Evolutionary conservation across 1,140 invertebrate species (phyloP).

Genomic region (Mizuhopecten yessoensis): DNA sequence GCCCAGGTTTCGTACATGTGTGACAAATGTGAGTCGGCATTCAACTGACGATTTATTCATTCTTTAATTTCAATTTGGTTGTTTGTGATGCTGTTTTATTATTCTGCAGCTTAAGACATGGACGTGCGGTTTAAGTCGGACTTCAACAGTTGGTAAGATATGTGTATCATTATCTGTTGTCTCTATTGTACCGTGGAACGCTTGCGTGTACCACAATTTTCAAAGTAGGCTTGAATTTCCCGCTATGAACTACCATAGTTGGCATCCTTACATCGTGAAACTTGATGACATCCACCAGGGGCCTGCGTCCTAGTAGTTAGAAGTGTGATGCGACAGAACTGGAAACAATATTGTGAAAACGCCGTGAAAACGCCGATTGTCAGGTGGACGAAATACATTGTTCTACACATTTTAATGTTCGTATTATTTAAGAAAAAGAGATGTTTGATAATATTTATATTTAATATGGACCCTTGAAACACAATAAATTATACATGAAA

Average conservation of each 20-base stretch:
- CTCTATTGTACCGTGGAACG: neutral
- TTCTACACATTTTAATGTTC: neutral
- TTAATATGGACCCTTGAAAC: neutral
- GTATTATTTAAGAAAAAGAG: neutral
- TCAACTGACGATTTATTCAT: neutral
- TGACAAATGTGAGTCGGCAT: neutral
- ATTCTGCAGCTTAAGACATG: neutral
- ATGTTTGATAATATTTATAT: conserved; percentile 31
- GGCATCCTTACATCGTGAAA: neutral
- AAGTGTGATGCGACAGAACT: too few species aligned
- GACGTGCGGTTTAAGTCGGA: neutral
- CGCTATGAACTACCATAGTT: neutral
- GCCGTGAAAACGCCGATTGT: neutral
- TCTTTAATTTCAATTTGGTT: neutral
- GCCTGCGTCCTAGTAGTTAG: neutral
- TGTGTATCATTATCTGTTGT: neutral
- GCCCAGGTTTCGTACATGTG: neutral
- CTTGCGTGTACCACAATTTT: neutral
- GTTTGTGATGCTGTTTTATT: neutral
- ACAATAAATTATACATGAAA: conserved; percentile 9
- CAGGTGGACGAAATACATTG: neutral
- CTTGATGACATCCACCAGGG: neutral
- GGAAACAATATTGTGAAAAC: too few species aligned
- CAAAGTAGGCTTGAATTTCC: conserved; percentile 26
- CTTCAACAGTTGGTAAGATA: neutral